Evolutionary conservation across 1,140 invertebrate genomes (phyloP).

Genomic region (Ooceraea biroi): DNA sequence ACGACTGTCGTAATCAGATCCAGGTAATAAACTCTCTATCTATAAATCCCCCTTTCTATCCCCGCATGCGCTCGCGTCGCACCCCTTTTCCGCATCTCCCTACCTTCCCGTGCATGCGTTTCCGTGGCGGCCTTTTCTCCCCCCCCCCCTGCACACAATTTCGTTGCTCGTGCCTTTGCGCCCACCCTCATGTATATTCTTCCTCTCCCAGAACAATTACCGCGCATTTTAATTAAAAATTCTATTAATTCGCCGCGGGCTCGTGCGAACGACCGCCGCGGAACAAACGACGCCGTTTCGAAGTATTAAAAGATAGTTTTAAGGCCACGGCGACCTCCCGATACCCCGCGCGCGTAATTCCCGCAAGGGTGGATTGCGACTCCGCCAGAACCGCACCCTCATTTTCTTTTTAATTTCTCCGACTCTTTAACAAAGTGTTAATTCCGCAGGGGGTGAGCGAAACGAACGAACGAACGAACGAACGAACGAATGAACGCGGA

Average conservation of each 20-base stretch:
- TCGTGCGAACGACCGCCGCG: constrained; percentile 37
- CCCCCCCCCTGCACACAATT: constrained; percentile 32
- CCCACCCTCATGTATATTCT: constrained; percentile 53
- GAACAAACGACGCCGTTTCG: constrained; percentile 53
- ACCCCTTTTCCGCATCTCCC: constrained; percentile 16
- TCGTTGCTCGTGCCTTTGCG: constrained; percentile 51
- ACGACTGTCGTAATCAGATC: constrained; percentile 73
- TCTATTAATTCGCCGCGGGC: constrained; percentile 71
- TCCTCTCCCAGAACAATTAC: constrained; percentile 66
- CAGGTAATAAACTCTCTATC: constrained; percentile 75
- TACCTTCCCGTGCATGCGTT: too few relatives aligned
- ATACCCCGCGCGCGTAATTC: constrained; percentile 56
- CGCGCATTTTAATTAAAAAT: constrained; percentile 76
- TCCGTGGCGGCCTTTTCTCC: not conserved
- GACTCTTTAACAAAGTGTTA: constrained; percentile 62
- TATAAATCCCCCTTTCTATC: constrained; percentile 50
- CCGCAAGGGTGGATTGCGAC: constrained; percentile 46
- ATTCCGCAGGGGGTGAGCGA: constrained; percentile 13
- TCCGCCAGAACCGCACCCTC: constrained; percentile 14
- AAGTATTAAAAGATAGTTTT: constrained; percentile 68
- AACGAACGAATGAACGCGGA: constrained; percentile 35
- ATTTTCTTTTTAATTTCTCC: constrained; percentile 65
- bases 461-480: not conserved
- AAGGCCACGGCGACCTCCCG: constrained; percentile 43
- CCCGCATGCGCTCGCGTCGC: constrained; percentile 1